phyloP scores from a whole-genome alignment of 1,140 invertebrate genomes.

The Streblospio benedicti region DNA sequence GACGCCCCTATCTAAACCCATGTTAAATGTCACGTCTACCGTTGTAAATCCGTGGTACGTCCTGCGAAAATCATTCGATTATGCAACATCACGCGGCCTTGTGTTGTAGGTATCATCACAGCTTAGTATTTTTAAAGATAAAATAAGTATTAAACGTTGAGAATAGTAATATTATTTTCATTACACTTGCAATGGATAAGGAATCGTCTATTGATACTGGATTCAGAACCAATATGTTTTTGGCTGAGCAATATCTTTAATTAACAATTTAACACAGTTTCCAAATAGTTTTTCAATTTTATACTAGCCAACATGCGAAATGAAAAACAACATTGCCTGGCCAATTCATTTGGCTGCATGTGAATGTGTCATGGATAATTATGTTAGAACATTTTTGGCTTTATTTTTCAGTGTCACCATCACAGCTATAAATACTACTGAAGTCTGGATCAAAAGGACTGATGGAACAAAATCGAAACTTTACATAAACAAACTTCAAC shows the following conservation, averaged over 20 bases:
- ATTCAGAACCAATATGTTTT: background rate
- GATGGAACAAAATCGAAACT: constrained; percentile 25
- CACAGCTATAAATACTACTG: constrained; percentile 25
- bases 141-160: too few species aligned
- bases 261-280: background rate
- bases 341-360: background rate
- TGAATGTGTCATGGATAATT: background rate
- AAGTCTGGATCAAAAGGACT: constrained; percentile 24
- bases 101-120: too few species aligned
- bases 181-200: too few species aligned
- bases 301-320: background rate
- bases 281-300: background rate
- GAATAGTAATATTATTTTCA: too few species aligned
- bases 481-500: constrained; percentile 25
- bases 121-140: too few species aligned
- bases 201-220: too few species aligned
- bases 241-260: background rate
- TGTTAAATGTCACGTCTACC: too few species aligned
- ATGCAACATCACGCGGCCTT: too few species aligned
- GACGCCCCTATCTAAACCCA: too few species aligned
- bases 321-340: background rate
- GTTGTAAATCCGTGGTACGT: too few species aligned
- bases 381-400: background rate
- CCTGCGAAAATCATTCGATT: too few species aligned
- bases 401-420: constrained; percentile 23